These are phyloP conservation scores for Drosophila melanosoma DNA, from an alignment of 2,888 invertebrate species.

Conservation along the genomic window DNA sequence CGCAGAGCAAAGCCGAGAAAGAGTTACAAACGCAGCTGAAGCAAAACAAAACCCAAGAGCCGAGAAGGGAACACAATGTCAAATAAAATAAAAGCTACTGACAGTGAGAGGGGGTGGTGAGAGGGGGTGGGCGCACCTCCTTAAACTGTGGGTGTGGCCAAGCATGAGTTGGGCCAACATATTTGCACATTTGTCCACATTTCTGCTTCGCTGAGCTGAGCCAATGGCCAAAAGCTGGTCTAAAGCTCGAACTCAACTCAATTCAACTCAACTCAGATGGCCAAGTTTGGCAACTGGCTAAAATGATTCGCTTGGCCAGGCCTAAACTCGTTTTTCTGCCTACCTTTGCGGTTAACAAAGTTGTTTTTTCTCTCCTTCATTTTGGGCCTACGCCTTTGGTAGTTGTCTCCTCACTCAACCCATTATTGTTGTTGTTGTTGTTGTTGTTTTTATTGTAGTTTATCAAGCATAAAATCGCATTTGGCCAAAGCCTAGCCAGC, in stretches of 20 bases:
- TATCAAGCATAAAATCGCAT: slow-evolving; percentile 78
- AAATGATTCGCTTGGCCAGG: slow-evolving; percentile 36
- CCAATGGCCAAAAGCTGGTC: slow-evolving; percentile 21
- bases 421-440: slow-evolving; percentile 8
- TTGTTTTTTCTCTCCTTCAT: slow-evolving; percentile 16
- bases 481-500: slow-evolving; percentile 51
- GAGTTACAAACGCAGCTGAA: slow-evolving; percentile 36
- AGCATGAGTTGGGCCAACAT: slow-evolving; percentile 49
- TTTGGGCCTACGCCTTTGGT: slow-evolving; percentile 46
- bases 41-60: slow-evolving; percentile 22
- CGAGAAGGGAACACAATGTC: slow-evolving; percentile 5
- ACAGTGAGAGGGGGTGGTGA: neutral
- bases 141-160: slow-evolving; percentile 22
- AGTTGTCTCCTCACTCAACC: slow-evolving; percentile 28
- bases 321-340: slow-evolving; percentile 49
- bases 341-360: slow-evolving; percentile 49
- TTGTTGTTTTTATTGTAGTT: slow-evolving; percentile 70
- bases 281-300: slow-evolving; percentile 48
- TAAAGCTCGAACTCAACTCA: slow-evolving; percentile 20
- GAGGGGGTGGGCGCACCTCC: slow-evolving; percentile 8
- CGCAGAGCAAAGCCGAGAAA: slow-evolving; percentile 38
- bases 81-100: slow-evolving; percentile 8
- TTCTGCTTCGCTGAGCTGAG: slow-evolving; percentile 68
- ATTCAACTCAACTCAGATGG: slow-evolving; percentile 26
- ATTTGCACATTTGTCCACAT: slow-evolving; percentile 77